Base-by-base conservation (phyloP, 2,113 vertebrate species). In the Apeltes quadracus region DNA sequence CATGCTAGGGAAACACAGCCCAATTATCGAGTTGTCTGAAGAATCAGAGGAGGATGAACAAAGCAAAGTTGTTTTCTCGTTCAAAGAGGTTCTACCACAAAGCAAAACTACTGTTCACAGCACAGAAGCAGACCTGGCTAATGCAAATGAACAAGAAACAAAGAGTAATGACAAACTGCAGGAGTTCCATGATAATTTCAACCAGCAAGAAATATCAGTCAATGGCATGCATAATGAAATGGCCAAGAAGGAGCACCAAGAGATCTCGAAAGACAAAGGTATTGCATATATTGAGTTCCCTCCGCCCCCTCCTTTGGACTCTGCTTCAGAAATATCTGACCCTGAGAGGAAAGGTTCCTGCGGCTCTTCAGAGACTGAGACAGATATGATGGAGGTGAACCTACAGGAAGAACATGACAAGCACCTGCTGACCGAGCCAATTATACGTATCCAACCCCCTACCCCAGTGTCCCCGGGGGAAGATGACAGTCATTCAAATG, bases 221-320 rank as follows among this genome's bases (percentile, higher is more conserved):
- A 72, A 68, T 73, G 44, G 39, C 32, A 63, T 83, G 72, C 90
- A 91, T 75, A 93, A 94, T 75, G 92, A 87, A 84, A 78, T 92
- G 92, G 85, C 92, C 93, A 84, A 27, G 7, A 82, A 82, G 34
- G 85, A 83, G 48, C 70, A 79, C 18, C 74, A 79, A 41, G 80
- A 82, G 51, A 69, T 69, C 10, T 90, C 93, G 62, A 98, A 96
- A 92, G 91, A 92, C 75, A 98, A 96, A 87, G 93, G 97, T 81
- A 94, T 99, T 66, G 97, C 97, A 57, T 99, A 99, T 81, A 99
- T 99, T 69, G 97, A 99, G 88, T 99, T 99, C 85, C 98, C 98
- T 79, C 98, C 98, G 76, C 98, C 98, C 75, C 98, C 98, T 25
- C 98, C 98, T 3, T 84, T 99, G 87, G 98, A 99, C 82, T 94